phyloP scores from a whole-genome alignment of 92 coral and sea anemone species.

The Epizoanthus ramosus region DNA sequence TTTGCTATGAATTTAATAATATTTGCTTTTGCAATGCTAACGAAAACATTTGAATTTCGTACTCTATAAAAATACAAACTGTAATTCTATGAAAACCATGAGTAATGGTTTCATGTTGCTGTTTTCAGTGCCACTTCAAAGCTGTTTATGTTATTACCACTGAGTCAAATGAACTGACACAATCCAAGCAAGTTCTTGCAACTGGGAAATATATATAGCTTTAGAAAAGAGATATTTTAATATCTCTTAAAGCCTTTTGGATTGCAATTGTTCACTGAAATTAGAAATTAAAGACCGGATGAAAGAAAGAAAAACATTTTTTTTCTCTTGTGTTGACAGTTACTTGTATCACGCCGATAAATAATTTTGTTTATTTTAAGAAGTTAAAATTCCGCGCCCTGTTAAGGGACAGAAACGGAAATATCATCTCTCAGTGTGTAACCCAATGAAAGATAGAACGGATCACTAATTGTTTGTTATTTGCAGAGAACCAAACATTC shows the following conservation, averaged over 20 bases:
- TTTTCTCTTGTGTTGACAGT: conserved; percentile 3
- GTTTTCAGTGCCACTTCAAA: not conserved
- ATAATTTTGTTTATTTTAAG: not conserved
- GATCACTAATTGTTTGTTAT: not conserved
- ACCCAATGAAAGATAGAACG: not conserved
- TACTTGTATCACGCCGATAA: not conserved
- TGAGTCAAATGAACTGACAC: not conserved
- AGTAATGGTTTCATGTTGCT: not conserved
- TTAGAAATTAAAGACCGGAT: conserved; percentile 22
- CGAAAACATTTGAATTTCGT: too few species aligned
- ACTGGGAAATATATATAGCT: not conserved
- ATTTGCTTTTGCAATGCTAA: not conserved
- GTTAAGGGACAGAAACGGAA: not conserved
- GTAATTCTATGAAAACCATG: not conserved
- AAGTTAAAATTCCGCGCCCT: not conserved
- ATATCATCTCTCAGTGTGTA: not conserved
- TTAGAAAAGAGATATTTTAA: conserved; percentile 11
- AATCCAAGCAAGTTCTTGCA: not conserved
- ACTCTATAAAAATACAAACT: not conserved
- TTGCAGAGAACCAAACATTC: conserved; percentile 3
- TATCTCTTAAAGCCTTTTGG: conserved; percentile 7
- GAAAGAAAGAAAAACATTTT: not conserved
- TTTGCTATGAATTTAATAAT: not conserved
- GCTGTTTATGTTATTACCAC: not conserved
- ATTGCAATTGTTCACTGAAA: conserved; percentile 19